phyloP scores from a whole-genome alignment of 2,797 vertebrate species.

The Orestias chungarensis region DNA sequence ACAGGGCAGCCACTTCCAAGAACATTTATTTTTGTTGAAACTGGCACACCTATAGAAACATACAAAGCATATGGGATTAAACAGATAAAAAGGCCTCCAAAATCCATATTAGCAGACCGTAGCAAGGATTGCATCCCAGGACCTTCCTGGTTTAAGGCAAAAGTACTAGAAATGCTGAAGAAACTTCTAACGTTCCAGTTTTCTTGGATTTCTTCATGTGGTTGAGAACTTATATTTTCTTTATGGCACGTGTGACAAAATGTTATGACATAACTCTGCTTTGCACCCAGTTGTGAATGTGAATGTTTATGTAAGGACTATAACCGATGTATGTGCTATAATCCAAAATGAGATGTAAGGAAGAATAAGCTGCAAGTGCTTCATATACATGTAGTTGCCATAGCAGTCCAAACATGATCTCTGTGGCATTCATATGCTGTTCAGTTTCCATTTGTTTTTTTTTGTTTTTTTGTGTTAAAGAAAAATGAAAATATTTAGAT shows the following conservation, averaged over 20 bases:
- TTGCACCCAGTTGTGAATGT: too few relatives aligned
- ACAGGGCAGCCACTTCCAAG: background rate
- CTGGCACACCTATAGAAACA: background rate
- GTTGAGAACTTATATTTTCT: background rate
- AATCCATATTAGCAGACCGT: background rate
- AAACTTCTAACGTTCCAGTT: background rate
- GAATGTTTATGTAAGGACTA: background rate
- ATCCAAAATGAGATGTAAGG: background rate
- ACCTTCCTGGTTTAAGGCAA: background rate
- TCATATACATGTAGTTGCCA: conserved; percentile 1
- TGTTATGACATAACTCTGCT: too few relatives aligned
- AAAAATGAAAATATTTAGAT: conserved; percentile 21
- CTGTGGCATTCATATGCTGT: background rate
- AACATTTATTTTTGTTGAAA: background rate
- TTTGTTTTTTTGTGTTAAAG: conserved; percentile 6
- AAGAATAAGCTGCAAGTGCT: conserved; percentile 10
- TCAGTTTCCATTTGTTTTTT: background rate
- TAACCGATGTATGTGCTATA: background rate
- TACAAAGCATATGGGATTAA: background rate
- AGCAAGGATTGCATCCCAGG: background rate
- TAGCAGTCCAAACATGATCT: background rate
- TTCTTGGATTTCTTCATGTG: background rate
- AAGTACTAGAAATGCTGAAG: background rate
- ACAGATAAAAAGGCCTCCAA: background rate
- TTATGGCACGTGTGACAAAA: background rate